Conservation (phyloP, 2,113 vertebrate species). For the Tragelaphus scriptus region DNA sequence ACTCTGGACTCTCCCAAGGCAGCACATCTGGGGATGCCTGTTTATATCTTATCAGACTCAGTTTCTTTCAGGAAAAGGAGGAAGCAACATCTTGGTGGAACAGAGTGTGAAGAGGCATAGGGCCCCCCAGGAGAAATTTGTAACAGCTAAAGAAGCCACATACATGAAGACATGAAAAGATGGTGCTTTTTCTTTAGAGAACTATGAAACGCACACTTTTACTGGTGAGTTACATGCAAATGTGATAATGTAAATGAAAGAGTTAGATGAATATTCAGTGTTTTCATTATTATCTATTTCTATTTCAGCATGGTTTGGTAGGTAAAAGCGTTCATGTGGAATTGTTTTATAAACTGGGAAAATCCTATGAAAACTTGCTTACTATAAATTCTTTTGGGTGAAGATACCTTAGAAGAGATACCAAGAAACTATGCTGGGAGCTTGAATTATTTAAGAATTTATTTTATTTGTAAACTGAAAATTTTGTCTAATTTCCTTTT, state of each 20-base stretch:
- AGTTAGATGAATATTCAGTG: background rate
- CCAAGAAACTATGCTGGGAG: background rate
- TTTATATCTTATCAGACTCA: background rate
- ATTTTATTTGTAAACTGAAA: background rate
- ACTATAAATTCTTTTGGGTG: conserved; percentile 20
- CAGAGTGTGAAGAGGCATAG: background rate
- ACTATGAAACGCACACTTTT: background rate
- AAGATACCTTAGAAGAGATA: background rate
- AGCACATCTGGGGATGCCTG: background rate
- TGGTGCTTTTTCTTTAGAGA: background rate
- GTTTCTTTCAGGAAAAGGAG: background rate
- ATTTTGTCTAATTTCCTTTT: background rate
- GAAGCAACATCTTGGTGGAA: background rate
- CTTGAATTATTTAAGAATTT: conserved; percentile 14
- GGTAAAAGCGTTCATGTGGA: background rate
- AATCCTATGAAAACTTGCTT: background rate
- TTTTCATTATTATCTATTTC: background rate
- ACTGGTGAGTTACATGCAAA: background rate
- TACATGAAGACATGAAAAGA: background rate
- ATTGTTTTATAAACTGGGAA: conserved; percentile 22
- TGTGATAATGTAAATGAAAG: background rate
- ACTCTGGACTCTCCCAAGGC: background rate
- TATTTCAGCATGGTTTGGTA: background rate
- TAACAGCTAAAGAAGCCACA: background rate
- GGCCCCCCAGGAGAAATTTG: background rate